Evolutionary conservation across 2,797 vertebrate genomes (phyloP).

Genomic region (Mus minutoides): DNA sequence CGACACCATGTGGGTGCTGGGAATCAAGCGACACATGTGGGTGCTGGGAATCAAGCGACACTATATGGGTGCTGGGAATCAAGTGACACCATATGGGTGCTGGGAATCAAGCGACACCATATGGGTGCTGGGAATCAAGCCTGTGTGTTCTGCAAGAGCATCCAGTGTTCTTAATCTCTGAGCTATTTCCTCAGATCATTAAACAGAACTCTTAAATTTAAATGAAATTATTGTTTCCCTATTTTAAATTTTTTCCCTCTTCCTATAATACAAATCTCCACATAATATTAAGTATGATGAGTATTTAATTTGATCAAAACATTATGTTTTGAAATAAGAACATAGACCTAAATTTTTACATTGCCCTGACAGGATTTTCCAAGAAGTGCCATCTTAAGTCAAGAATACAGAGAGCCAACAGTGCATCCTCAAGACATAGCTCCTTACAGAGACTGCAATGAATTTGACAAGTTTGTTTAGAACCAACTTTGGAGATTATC

Average conservation of each 20-base stretch:
- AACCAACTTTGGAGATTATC: neutral
- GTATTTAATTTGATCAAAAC: neutral
- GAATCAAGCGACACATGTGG: neutral
- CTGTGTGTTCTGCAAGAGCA: neutral
- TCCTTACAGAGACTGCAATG: neutral
- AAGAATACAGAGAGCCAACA: neutral
- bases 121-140: neutral
- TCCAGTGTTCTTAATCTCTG: neutral
- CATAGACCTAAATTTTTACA: neutral
- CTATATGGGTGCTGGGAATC: neutral
- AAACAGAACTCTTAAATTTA: neutral
- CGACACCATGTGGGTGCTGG: too few relatives aligned
- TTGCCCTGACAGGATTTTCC: neutral
- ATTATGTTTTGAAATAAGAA: neutral
- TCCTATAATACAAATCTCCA: neutral
- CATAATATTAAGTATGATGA: neutral
- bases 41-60: neutral
- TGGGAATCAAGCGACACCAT: neutral
- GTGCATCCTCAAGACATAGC: neutral
- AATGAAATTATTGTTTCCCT: neutral
- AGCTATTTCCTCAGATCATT: neutral
- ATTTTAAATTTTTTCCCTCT: neutral
- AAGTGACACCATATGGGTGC: neutral
- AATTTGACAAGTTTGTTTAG: neutral
- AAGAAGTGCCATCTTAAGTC: neutral